phyloP scores from a whole-genome alignment of 2,113 vertebrate genomes.

The Agapornis roseicollis region DNA sequence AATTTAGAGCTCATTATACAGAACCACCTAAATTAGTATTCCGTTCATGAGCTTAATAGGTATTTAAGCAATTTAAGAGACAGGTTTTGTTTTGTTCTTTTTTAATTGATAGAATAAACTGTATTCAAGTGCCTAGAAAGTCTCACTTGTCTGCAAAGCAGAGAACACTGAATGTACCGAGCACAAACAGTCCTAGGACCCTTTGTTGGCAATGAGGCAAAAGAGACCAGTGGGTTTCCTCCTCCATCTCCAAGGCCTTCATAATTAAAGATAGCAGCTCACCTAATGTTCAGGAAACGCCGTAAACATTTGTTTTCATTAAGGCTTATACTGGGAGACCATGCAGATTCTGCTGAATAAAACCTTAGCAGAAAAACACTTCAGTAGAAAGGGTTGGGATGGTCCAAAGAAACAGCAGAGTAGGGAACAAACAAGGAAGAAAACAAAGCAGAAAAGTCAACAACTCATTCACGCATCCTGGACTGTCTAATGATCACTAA shows the following conservation, averaged over 20 bases:
- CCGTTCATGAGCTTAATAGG: slow-evolving; percentile 21
- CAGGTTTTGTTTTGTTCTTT: slow-evolving; percentile 55
- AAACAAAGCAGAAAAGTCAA: slow-evolving; percentile 13
- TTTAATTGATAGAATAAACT: slow-evolving; percentile 65
- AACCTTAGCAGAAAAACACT: slow-evolving; percentile 27
- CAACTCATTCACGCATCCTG: not conserved
- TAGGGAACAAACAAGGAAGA: not conserved
- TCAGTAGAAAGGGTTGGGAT: not conserved
- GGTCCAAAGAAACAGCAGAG: not conserved
- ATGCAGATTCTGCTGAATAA: not conserved
- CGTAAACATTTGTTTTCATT: slow-evolving; percentile 42
- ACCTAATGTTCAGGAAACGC: not conserved
- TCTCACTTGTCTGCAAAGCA: not conserved
- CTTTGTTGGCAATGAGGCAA: slow-evolving; percentile 22
- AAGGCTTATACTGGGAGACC: not conserved
- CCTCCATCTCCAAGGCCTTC: not conserved
- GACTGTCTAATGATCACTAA: not conserved
- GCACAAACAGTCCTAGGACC: slow-evolving; percentile 16
- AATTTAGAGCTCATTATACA: slow-evolving; percentile 60
- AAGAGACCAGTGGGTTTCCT: slow-evolving; percentile 17
- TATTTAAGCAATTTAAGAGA: slow-evolving; percentile 57
- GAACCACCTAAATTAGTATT: slow-evolving; percentile 57
- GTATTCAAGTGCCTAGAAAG: slow-evolving; percentile 47
- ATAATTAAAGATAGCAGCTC: slow-evolving; percentile 38
- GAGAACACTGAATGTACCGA: not conserved